phyloP scores from a whole-genome alignment of 2,797 vertebrate species.

The Bradypus variegatus region DNA sequence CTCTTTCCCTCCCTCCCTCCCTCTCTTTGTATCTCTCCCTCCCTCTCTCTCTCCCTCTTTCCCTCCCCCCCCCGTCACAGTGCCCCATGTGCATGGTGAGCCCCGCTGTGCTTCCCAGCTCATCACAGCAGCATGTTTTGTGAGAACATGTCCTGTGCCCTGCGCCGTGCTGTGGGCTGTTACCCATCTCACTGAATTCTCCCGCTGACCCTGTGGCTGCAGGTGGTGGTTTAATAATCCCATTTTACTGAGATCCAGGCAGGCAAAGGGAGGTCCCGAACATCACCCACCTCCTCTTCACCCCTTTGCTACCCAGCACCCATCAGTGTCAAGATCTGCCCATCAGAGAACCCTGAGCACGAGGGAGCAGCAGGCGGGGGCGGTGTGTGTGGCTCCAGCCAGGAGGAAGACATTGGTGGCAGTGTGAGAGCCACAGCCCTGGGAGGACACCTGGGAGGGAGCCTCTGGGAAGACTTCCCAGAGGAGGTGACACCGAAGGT shows the following conservation, averaged over 20 bases:
- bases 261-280: neutral
- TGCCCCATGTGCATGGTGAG: no score
- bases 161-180: neutral
- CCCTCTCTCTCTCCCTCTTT: no score
- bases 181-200: neutral
- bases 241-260: neutral
- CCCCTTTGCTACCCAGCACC: neutral
- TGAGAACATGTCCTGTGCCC: neutral
- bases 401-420: neutral
- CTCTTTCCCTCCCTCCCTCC: no score
- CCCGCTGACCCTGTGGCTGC: accelerated
- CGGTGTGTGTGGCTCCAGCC: neutral
- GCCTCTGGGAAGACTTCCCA: neutral
- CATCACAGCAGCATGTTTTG: accelerated
- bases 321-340: neutral
- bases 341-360: neutral
- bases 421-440: neutral
- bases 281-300: no score
- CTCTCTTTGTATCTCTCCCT: accelerated
- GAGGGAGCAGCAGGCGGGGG: neutral
- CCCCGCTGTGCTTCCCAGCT: no score
- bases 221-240: accelerated
- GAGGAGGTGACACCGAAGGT: neutral
- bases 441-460: neutral
- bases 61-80: no score